Evolutionary conservation across 2,888 invertebrate genomes (phyloP).

Genomic region (Dasypolia templi): DNA sequence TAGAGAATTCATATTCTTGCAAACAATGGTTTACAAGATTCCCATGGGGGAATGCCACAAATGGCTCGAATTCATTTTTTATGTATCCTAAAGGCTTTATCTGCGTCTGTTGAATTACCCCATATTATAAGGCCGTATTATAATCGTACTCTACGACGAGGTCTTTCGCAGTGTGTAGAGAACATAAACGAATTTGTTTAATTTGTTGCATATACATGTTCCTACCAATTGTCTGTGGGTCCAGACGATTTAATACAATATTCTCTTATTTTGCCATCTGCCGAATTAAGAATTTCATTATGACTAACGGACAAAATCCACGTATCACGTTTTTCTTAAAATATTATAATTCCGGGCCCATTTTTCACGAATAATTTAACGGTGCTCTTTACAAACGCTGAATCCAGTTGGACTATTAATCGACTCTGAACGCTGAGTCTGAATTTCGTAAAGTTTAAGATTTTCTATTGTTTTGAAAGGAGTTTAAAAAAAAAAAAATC

Average conservation of each 20-base stretch:
- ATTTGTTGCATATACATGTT: too few relatives aligned
- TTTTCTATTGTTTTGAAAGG: conserved; percentile 7
- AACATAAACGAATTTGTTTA: too few relatives aligned
- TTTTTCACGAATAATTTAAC: conserved; percentile 40
- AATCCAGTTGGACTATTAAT: conserved; percentile 30
- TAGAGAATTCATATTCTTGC: too few relatives aligned
- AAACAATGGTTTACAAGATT: too few relatives aligned
- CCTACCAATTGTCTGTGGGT: conserved; percentile 74
- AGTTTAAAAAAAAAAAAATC: neutral
- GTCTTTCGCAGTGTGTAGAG: too few relatives aligned
- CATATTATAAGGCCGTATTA: too few relatives aligned
- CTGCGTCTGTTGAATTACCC: too few relatives aligned
- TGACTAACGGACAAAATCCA: conserved; percentile 73
- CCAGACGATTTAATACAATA: conserved; percentile 79
- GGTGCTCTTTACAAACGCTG: conserved; percentile 29
- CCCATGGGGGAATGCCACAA: too few relatives aligned
- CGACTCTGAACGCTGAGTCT: conserved; percentile 16
- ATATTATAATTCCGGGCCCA: conserved; percentile 49
- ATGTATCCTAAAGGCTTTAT: too few relatives aligned
- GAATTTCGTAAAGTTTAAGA: conserved; percentile 11
- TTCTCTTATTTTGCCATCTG: conserved; percentile 78
- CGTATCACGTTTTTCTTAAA: conserved; percentile 71
- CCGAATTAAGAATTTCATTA: conserved; percentile 78
- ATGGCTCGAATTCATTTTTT: too few relatives aligned
- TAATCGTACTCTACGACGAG: too few relatives aligned